phyloP scores from a whole-genome alignment of 2,888 invertebrate species.

The Lasioglossum lativentre region DNA sequence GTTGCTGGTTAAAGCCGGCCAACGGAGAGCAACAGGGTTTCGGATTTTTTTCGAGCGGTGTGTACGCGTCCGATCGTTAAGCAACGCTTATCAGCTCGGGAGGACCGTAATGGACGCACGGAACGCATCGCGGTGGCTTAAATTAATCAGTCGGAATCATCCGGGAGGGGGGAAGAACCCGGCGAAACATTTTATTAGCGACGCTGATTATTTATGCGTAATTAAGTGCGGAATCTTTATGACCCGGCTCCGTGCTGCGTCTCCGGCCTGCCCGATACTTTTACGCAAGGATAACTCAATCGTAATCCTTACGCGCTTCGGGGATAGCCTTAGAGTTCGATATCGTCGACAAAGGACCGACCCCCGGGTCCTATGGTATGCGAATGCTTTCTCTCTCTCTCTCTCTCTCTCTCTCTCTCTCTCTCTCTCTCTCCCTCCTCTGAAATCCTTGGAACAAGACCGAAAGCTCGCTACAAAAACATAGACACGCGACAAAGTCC shows the following conservation, averaged over 20 bases:
- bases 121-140: slow-evolving; percentile 20
- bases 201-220: slow-evolving; percentile 43
- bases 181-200: slow-evolving; percentile 25
- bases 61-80: slow-evolving; percentile 44
- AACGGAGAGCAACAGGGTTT: slow-evolving; percentile 50
- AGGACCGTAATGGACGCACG: slow-evolving; percentile 23
- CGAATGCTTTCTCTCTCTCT: neutral
- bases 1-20: slow-evolving; percentile 63
- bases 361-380: neutral
- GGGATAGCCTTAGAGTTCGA: neutral
- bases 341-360: neutral
- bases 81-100: slow-evolving; percentile 48
- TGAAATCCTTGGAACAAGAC: neutral
- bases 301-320: neutral
- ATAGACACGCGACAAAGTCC: slow-evolving; percentile 23
- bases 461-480: slow-evolving; percentile 8
- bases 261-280: neutral
- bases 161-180: neutral
- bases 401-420: neutral
- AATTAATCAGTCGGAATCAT: slow-evolving; percentile 53
- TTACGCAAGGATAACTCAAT: slow-evolving; percentile 26
- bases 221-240: slow-evolving; percentile 29
- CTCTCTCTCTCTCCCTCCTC: neutral
- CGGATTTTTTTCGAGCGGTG: slow-evolving; percentile 40
- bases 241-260: slow-evolving; percentile 1